Percentiles rank a stretch among this genome's conserved stretches.
These are phyloP conservation scores for Lindbergichthys nudifrons DNA, from an alignment of 2,797 vertebrate species.

Conservation along the genomic window DNA sequence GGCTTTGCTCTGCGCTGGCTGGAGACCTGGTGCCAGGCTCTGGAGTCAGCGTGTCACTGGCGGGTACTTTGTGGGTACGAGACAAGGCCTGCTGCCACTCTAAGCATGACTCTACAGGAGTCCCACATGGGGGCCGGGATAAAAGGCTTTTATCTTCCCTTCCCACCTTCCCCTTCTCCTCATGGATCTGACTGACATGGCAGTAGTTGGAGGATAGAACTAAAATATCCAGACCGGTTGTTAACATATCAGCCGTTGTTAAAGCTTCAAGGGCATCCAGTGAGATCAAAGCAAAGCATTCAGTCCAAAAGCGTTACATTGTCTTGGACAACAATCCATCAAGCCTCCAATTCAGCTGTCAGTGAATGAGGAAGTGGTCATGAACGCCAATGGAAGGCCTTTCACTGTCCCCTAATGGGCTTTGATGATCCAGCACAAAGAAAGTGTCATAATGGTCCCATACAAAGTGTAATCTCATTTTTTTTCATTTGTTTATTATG, in stretches of 20 bases:
- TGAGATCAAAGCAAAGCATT: slow-evolving; percentile 80
- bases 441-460: slow-evolving; percentile 70
- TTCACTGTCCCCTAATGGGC: slow-evolving; percentile 76
- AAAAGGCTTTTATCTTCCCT: slow-evolving; percentile 73
- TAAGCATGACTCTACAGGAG: slow-evolving; percentile 61
- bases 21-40: slow-evolving; percentile 78
- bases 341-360: slow-evolving; percentile 78
- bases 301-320: slow-evolving; percentile 75
- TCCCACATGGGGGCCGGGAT: slow-evolving; percentile 64
- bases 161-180: slow-evolving; percentile 45
- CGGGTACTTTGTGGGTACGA: slow-evolving; percentile 72
- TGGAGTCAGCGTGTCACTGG: slow-evolving; percentile 74
- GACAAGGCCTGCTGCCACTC: slow-evolving; percentile 65
- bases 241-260: slow-evolving; percentile 79
- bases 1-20: slow-evolving; percentile 73
- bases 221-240: slow-evolving; percentile 74
- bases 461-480: slow-evolving; percentile 72
- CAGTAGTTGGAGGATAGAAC: slow-evolving; percentile 71
- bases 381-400: slow-evolving; percentile 63
- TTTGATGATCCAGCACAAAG: slow-evolving; percentile 81
- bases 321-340: slow-evolving; percentile 78
- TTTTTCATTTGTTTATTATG: slow-evolving; percentile 75
- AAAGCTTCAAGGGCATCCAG: slow-evolving; percentile 73
- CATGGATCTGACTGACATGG: slow-evolving; percentile 65
- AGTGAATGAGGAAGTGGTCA: slow-evolving; percentile 78